Base-by-base conservation (phyloP, 2,113 vertebrate species). In the Benitochromis conjunctus region DNA sequence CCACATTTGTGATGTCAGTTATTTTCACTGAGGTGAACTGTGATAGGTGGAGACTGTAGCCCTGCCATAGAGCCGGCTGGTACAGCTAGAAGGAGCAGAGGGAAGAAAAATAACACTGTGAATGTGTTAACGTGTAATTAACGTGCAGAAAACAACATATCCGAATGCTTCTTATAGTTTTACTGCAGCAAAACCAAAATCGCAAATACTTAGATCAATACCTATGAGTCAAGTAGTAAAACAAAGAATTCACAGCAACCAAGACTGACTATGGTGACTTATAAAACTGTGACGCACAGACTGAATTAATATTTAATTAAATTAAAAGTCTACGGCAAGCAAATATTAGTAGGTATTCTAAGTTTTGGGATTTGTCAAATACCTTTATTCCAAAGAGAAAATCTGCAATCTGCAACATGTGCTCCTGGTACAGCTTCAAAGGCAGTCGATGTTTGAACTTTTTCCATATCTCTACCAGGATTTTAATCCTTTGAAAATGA, bases 371-470 rank as follows among this genome's bases (percentile, higher is more conserved):
- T 38, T 9, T n/a, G 18, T 26, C 4, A 38, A 12, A 96, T 96
- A 99, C 98, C 96, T 98, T 97, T 19, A 97, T 94, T 83, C 95
- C 95, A 93, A 71, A 92, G 41, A 99, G 98, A 83, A 95, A 96
- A 94, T 98, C 98, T 85, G 98, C 97, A 86, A 97, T 94, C 91
- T 96, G 94, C 92, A 99, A 71, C 89, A 99, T 96, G 60, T 96
- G 97, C 85, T 98, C 96, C 41, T 96, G 95, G 86, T 97, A 99
- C 89, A 97, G 97, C 90, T 88, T 93, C 2, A 84, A 80, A 5
- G 98, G 98, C 66, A 99, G 94, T 66, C 96, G 96, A 86, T 95
- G 92, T 87, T 97, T 97, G 53, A 98, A 99, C 83, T 97, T 98
- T 92, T 94, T 96, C 98, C 97, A 97, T 91, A 97, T 97, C 64